A percentile compares a stretch with the other conserved stretches of the same genome.
These are phyloP conservation scores for Colinus virginianus DNA, from an alignment of 2,113 vertebrate species.

Conservation along the genomic window DNA sequence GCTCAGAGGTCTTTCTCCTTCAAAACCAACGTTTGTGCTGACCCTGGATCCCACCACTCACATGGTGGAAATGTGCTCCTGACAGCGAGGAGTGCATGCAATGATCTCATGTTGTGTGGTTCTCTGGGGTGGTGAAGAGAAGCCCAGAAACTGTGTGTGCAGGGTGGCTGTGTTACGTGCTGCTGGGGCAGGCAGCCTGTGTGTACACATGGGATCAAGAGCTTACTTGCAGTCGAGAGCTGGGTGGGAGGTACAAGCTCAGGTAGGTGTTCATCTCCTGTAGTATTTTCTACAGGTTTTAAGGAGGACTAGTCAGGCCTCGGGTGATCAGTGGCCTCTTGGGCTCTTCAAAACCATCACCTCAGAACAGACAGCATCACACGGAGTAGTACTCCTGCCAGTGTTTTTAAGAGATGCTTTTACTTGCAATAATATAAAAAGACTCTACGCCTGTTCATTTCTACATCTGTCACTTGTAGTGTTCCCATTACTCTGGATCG, in stretches of 20 bases:
- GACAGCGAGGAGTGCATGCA: background rate
- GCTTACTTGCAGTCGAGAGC: background rate
- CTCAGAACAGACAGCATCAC: background rate
- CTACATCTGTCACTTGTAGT: background rate
- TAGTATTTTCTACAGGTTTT: background rate
- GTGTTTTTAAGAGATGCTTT: background rate
- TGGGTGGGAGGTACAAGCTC: background rate
- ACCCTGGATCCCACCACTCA: slow-evolving; percentile 26
- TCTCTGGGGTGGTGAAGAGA: background rate
- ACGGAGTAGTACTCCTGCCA: rapidly evolving
- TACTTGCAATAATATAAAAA: too few relatives aligned
- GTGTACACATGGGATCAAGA: rapidly evolving
- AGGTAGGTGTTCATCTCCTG: background rate
- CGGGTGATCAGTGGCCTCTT: background rate
- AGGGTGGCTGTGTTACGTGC: background rate
- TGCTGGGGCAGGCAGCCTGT: background rate
- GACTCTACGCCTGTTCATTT: background rate
- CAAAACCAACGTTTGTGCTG: background rate
- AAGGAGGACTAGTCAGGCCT: rapidly evolving
- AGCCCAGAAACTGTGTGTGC: background rate
- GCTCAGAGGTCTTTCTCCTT: background rate
- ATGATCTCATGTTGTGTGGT: background rate
- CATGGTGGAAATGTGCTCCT: background rate
- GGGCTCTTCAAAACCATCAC: background rate
- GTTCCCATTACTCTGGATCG: background rate